Conservation (phyloP, 2,888 invertebrate genomes). For the Meghimatium bilineatum region DNA sequence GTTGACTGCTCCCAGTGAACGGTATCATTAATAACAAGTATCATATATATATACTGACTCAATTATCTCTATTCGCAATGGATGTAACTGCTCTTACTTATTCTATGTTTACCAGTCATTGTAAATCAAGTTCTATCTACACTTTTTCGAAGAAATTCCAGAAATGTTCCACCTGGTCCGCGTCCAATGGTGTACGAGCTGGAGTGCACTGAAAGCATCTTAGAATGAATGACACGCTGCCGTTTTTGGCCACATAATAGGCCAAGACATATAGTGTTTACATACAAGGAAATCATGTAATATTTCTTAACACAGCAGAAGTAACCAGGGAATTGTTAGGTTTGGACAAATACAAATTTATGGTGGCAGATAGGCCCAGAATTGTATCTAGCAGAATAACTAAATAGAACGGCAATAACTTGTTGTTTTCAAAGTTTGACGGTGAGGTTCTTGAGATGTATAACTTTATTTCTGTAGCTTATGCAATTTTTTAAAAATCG, state of each 20-base stretch:
- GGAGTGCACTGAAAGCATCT: neutral
- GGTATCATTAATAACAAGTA: too few relatives aligned
- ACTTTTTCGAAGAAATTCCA: neutral
- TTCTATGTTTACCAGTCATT: neutral
- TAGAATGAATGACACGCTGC: conserved; percentile 8
- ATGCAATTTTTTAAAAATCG: too few relatives aligned
- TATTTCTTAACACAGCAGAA: conserved; percentile 24
- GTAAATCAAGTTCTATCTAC: neutral
- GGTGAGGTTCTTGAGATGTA: neutral
- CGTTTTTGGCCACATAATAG: conserved; percentile 34
- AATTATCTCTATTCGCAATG: neutral
- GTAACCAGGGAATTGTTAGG: neutral
- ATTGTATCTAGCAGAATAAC: neutral
- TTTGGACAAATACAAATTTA: neutral
- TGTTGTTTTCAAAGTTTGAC: neutral
- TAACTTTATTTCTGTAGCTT: too few relatives aligned
- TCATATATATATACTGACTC: too few relatives aligned
- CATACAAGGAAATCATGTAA: neutral
- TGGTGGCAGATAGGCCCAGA: neutral
- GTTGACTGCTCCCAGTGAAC: too few relatives aligned
- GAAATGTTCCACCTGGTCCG: conserved; percentile 35
- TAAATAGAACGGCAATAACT: neutral
- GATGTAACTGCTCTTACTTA: neutral
- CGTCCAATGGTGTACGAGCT: neutral
- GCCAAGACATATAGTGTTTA: conserved; percentile 32